Conservation (phyloP, 2,113 vertebrate species). For the Petromus typicus region DNA sequence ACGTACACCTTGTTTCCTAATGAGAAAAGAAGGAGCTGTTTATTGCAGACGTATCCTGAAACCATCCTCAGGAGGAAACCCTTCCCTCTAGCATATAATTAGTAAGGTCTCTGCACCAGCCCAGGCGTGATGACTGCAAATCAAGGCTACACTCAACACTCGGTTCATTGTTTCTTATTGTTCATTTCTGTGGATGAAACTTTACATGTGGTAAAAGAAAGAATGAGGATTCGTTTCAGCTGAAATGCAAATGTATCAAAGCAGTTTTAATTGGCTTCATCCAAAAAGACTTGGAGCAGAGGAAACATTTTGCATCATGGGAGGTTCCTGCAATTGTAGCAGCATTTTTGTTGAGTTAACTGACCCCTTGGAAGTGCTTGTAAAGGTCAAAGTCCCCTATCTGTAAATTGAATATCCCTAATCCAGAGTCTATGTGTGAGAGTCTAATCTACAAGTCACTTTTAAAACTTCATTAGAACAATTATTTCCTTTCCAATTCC, state of each 20-base stretch:
- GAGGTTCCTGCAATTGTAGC: not conserved
- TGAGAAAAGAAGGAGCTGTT: not conserved
- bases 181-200: not conserved
- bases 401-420: not conserved
- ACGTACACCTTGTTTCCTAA: not conserved
- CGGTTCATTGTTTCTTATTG: not conserved
- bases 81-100: not conserved
- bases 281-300: not conserved
- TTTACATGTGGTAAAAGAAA: not conserved
- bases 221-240: not conserved
- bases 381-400: not conserved
- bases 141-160: not conserved
- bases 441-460: not conserved
- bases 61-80: not conserved
- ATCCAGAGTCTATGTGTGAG: not conserved
- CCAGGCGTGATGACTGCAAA: not conserved
- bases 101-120: not conserved
- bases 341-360: not conserved
- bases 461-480: not conserved
- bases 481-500: not conserved
- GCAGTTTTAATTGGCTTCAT: constrained; percentile 22
- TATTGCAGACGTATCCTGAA: not conserved
- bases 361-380: not conserved
- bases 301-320: not conserved
- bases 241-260: constrained; percentile 5